Evolutionary conservation across 2,113 vertebrate genomes (phyloP).

Genomic region (Mixornis gularis): DNA sequence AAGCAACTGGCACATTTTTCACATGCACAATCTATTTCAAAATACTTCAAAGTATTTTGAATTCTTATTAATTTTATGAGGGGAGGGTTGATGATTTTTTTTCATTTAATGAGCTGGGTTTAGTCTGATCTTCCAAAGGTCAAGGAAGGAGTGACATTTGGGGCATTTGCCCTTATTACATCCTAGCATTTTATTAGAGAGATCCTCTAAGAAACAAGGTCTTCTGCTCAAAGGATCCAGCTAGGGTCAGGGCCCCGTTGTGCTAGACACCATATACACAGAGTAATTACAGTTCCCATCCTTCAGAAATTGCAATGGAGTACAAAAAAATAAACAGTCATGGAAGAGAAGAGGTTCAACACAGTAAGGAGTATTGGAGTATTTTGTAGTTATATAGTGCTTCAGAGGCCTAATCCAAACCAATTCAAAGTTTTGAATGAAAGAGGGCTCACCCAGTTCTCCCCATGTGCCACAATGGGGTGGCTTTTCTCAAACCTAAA

Average conservation of each 20-base stretch:
- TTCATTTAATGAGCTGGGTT: neutral
- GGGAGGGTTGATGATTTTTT: neutral
- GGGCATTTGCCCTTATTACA: neutral
- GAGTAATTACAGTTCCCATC: neutral
- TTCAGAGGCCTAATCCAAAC: neutral
- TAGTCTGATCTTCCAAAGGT: neutral
- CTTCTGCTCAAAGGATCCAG: neutral
- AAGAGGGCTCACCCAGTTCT: neutral
- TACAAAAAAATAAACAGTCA: neutral
- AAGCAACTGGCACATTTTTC: neutral
- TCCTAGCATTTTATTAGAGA: neutral
- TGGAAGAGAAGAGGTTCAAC: neutral
- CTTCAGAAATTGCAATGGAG: neutral
- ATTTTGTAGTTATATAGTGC: neutral
- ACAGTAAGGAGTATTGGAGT: neutral
- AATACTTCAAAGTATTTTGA: neutral
- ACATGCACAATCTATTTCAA: neutral
- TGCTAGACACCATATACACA: neutral
- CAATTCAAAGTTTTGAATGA: neutral
- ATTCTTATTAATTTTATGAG: neutral
- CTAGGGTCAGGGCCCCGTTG: neutral
- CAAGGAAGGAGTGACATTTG: neutral
- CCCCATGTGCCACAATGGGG: fast-evolving
- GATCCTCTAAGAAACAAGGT: neutral
- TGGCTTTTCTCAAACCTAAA: neutral